Conservation (phyloP, 2,888 invertebrate genomes). For the Scaptomyza caliginosa region DNA sequence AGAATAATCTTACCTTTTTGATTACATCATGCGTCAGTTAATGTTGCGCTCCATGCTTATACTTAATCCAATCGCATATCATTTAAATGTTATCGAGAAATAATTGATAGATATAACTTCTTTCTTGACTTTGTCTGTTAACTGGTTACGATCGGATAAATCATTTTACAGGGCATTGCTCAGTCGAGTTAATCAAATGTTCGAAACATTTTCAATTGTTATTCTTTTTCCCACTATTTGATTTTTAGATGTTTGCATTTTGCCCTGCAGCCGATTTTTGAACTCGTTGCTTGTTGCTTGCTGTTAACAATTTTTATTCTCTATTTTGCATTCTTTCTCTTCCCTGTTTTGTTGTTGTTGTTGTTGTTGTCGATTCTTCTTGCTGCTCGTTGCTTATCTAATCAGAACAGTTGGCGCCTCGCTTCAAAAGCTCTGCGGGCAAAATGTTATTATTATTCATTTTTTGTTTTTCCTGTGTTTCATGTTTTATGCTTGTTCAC, state of each 20-base stretch:
- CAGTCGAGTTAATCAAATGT: neutral
- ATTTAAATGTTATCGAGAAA: neutral
- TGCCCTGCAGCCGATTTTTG: slow-evolving; percentile 32
- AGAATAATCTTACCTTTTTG: too few relatives aligned
- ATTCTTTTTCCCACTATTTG: slow-evolving; percentile 12
- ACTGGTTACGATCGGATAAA: neutral
- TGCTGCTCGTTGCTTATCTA: slow-evolving; percentile 60
- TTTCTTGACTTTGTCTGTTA: neutral
- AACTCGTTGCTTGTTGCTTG: slow-evolving; percentile 29
- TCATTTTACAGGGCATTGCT: neutral
- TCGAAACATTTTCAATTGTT: neutral
- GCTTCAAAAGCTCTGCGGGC: slow-evolving; percentile 54
- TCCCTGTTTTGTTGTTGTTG: slow-evolving; percentile 2
- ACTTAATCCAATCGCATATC: neutral
- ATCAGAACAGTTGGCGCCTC: slow-evolving; percentile 61
- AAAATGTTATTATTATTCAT: slow-evolving; percentile 61
- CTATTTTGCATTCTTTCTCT: neutral
- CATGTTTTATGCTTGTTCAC: slow-evolving; percentile 11
- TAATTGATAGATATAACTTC: too few relatives aligned
- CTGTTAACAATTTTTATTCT: neutral
- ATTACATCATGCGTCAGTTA: too few relatives aligned
- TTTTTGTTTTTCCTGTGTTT: too few relatives aligned
- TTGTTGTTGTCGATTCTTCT: slow-evolving; percentile 31
- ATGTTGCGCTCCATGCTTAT: neutral
- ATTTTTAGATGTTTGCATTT: slow-evolving; percentile 35